Evolutionary conservation across 2,113 vertebrate genomes (phyloP), one percentile per base, ranked within the genome.

Genomic region (Caranx melampygus): DNA sequence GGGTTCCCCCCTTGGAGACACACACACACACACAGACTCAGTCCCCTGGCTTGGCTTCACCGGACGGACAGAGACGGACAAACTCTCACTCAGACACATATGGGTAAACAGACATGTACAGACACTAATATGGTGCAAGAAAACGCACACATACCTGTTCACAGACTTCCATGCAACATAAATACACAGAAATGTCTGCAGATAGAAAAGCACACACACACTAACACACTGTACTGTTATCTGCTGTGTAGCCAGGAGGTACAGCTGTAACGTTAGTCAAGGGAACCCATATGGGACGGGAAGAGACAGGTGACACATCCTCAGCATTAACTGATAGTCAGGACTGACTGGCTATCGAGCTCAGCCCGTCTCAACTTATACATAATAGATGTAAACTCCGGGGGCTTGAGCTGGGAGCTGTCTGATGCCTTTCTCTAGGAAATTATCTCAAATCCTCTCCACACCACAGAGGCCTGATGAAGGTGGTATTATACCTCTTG

Each of bases 291-390:
- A 75, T 44, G 74, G 77, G 81, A 88, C 57, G 21, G 44, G 51
- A 61, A 67, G 55, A 82, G 89, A 91, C 88, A 83, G 85, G 72
- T 82, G 89, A 85, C 88, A 83, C 83, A 52, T 89, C 74, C 73
- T 85, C 71, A 76, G 82, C 82, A 66, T 68, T 75, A 42, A 68
- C 71, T 62, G 85, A 88, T 86, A 82, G 84, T 86, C 75, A 79
- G 72, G 63, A 72, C 64, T 67, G 57, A 42, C 74, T 87, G 79
- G 73, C 60, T 54, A 16, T 58, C 8, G 42, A 45, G 69, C 86
- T 88, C 75, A 63, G 84, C 78, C 57, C 11, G 4, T 61, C 87
- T 88, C 72, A 58, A 63, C 78, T 86, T 79, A 71, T 90, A 81
- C 87, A 93, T 87, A 87, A 87, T 86, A 72, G 35, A 92, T 90